Evolutionary conservation across 2,888 invertebrate species (phyloP).

Genomic region (Hedychridium roseum): DNA sequence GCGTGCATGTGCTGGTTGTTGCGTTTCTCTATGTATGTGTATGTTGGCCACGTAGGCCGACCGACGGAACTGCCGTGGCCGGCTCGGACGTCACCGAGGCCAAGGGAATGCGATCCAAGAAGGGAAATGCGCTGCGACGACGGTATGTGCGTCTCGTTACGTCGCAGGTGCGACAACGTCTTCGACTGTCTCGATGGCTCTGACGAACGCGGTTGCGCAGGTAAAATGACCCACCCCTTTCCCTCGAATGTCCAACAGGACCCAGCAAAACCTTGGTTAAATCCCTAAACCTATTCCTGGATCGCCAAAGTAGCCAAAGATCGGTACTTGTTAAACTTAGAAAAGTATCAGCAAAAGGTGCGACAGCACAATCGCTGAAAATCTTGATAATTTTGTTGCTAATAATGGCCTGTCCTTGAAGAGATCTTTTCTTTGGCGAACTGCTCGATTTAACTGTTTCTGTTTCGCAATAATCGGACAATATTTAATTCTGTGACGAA

Average conservation of each 20-base stretch:
- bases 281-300: too few relatives aligned
- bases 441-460: too few relatives aligned
- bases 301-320: too few relatives aligned
- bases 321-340: too few relatives aligned
- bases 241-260: background rate
- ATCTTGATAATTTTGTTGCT: too few relatives aligned
- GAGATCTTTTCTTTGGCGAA: too few relatives aligned
- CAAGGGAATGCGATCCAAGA: constrained; percentile 44
- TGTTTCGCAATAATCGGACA: too few relatives aligned
- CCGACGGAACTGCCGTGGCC: constrained; percentile 20
- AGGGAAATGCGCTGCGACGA: constrained; percentile 67
- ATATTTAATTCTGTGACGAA: too few relatives aligned
- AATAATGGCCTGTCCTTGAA: too few relatives aligned
- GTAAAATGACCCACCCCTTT: constrained; percentile 51
- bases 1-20: background rate
- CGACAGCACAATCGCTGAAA: too few relatives aligned
- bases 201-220: constrained; percentile 72
- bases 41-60: too few relatives aligned
- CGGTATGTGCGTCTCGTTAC: constrained; percentile 70
- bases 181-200: constrained; percentile 71
- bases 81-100: constrained; percentile 26
- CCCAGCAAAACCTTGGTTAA: background rate
- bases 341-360: too few relatives aligned
- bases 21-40: constrained; percentile 5
- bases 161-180: constrained; percentile 71